Base-by-base conservation (phyloP, 2,797 vertebrate species). In the Pygocentrus nattereri region DNA sequence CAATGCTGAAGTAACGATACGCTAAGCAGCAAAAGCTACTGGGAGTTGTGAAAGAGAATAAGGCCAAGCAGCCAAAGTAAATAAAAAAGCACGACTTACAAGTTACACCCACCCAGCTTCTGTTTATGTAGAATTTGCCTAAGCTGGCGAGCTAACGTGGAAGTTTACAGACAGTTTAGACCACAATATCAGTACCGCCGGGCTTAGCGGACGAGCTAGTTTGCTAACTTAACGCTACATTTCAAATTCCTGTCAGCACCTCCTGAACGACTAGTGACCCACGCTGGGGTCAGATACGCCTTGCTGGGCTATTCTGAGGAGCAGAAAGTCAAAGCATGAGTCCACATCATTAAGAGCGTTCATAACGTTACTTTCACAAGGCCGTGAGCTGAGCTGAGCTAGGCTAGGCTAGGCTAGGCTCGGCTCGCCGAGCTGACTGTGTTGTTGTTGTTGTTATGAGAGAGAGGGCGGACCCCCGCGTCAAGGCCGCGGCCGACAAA, bases 371-470 rank as follows among this genome's bases (percentile, higher is more conserved):
- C 61, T 34, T 21, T 61, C 1, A 5, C 61, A 8, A 0, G 25
- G 27, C 18, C 30, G 18, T 3, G 41, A 12, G 41, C 10, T 16
- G 11, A 1, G 27, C 10, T 16, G 11, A 1, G 27, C n/a, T 58
- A 4, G 18, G 7, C 11, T 25, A 15, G 12, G 34, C 44, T 23
- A 18, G 16, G 47, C 23, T 69, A 69, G n/a, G 67, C 41, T 69
- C 69, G 21, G 38, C 41, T 65, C 65, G 31, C 15, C 23, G n/a
- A 25, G 54, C 54, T 64, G 31, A 7, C 16, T 50, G 44, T 93
- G 93, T 94, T 94, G 89, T 94, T 95, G 93, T 95, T 91, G 89
- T 91, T 94, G 93, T 95, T 92, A 88, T 93, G 93, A 94, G 94
- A 62, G 93, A 91, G 94, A 95, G 94, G 94, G 94, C 94, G 94